Evolutionary conservation across 2,113 vertebrate genomes (phyloP).

Genomic region (Pteropus alecto): DNA sequence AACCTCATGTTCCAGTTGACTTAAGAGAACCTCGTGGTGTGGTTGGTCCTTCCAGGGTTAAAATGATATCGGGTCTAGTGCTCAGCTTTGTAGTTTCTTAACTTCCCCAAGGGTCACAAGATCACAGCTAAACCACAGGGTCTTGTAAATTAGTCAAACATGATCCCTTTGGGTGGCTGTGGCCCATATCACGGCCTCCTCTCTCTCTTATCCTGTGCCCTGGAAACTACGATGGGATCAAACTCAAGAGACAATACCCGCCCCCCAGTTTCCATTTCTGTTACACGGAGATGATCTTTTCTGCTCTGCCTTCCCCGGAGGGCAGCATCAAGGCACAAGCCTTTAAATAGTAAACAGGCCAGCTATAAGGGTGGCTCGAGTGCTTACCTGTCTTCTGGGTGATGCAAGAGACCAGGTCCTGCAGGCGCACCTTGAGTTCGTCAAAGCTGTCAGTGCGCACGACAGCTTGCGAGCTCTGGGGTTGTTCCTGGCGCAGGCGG

Average conservation of each 20-base stretch:
- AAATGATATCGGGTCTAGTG: background rate
- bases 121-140: background rate
- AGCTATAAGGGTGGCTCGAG: background rate
- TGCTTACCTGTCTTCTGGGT: conserved; percentile 57
- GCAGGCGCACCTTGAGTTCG: conserved; percentile 52
- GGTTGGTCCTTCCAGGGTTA: background rate
- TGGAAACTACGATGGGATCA: background rate
- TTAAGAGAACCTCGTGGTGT: background rate
- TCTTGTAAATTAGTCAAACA: background rate
- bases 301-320: background rate
- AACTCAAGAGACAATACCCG: background rate
- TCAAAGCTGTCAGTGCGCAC: background rate
- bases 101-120: background rate
- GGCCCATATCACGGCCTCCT: background rate
- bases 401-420: conserved; percentile 60
- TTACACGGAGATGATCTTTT: background rate
- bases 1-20: background rate
- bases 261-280: background rate
- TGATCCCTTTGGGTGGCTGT: background rate
- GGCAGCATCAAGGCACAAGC: background rate
- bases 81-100: background rate
- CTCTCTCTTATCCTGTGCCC: background rate
- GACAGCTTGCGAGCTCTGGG: fast-evolving
- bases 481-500: conserved; percentile 62
- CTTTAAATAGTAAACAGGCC: background rate